These are phyloP conservation scores for Trachythela sp. DNA, from an alignment of 64 coral and sea anemone genomes.

Conservation along the genomic window DNA sequence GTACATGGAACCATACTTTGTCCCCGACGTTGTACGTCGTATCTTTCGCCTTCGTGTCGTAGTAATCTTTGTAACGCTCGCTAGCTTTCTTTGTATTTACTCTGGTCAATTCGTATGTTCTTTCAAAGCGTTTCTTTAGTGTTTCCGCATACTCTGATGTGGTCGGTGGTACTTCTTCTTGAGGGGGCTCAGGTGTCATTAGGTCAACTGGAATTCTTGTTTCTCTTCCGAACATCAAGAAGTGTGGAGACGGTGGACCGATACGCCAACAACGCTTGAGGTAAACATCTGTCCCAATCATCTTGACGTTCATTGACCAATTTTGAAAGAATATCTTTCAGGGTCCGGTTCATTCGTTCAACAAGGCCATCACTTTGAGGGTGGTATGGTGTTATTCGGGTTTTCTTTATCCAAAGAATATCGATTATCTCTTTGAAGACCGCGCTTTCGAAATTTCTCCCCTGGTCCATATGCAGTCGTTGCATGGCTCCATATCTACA, in stretches of 20 bases:
- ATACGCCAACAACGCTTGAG: slow-evolving; percentile 1
- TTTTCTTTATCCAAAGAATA: slow-evolving; percentile 13
- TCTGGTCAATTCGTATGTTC: not conserved
- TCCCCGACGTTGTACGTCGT: slow-evolving; percentile 4
- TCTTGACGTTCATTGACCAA: not conserved
- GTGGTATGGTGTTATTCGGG: too few species aligned
- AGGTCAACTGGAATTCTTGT: not conserved
- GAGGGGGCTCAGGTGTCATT: not conserved
- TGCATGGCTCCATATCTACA: slow-evolving; percentile 11
- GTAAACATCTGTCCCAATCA: slow-evolving; percentile 16
- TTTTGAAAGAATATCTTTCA: slow-evolving; percentile 14
- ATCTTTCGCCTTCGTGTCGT: not conserved
- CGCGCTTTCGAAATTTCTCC: not conserved
- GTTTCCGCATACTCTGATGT: not conserved
- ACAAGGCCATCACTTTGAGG: slow-evolving; percentile 12
- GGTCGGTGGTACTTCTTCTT: not conserved
- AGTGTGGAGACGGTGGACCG: not conserved
- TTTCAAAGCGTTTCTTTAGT: slow-evolving; percentile 6
- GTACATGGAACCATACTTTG: not conserved
- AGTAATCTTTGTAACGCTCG: slow-evolving; percentile 30
- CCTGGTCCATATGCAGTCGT: not conserved
- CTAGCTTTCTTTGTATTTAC: slow-evolving; percentile 11
- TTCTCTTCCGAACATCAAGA: slow-evolving; percentile 4
- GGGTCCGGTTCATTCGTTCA: not conserved
- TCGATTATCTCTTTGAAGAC: not conserved